A percentile compares a stretch with the other conserved stretches of the same genome.
These are phyloP conservation scores for Thymelicus acteon DNA, from an alignment of 2,888 invertebrate species.

Conservation along the genomic window DNA sequence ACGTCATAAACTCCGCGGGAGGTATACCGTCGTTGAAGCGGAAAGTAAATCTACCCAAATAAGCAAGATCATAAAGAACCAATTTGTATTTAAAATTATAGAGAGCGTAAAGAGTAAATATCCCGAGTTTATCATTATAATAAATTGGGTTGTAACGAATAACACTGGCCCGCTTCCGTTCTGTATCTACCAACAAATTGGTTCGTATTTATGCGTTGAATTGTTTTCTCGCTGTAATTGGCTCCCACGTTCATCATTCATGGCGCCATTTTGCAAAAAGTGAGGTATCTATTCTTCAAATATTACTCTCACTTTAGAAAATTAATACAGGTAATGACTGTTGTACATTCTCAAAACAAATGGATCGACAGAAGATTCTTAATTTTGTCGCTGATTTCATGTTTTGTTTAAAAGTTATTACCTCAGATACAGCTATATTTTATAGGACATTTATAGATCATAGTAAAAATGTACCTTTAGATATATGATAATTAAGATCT, in stretches of 20 bases:
- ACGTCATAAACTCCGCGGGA: no score
- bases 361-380: no score
- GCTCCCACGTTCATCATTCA: slow-evolving; percentile 49
- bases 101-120: background rate
- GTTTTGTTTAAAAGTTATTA: no score
- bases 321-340: background rate
- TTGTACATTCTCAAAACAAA: background rate
- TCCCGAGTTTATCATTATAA: background rate
- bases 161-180: background rate
- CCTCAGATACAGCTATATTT: no score
- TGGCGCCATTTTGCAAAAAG: slow-evolving; percentile 38
- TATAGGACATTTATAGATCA: no score
- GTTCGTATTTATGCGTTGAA: slow-evolving; percentile 44
- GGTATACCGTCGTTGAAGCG: no score
- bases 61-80: no score
- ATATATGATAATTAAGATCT: no score
- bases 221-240: slow-evolving; percentile 57
- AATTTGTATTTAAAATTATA: no score
- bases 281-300: slow-evolving; percentile 26
- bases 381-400: no score
- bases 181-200: slow-evolving; percentile 36
- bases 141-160: background rate
- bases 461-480: no score
- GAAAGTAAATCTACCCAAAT: no score
- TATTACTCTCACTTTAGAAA: slow-evolving; percentile 9